Conservation (phyloP, 2,888 invertebrate genomes). For the Linnaemya vulpina region DNA sequence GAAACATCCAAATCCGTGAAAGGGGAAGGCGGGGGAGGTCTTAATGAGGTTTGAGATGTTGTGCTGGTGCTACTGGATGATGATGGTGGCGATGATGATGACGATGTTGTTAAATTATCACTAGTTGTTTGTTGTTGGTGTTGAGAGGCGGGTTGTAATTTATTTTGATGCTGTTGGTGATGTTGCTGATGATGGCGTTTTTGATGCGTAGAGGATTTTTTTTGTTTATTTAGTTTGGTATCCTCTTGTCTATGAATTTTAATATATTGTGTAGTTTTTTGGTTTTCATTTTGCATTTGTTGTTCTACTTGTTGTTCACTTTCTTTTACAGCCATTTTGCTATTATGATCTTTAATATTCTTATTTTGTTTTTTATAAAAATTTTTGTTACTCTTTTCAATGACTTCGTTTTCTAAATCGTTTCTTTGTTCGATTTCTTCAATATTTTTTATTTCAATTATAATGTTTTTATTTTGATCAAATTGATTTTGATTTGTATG, state of each 20-base stretch:
- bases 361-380: slow-evolving; percentile 70
- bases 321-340: slow-evolving; percentile 75
- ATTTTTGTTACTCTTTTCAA: slow-evolving; percentile 58
- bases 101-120: slow-evolving; percentile 60
- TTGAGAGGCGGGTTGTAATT: slow-evolving; percentile 69
- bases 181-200: slow-evolving; percentile 42
- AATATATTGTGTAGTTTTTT: slow-evolving; percentile 38
- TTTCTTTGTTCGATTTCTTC: slow-evolving; percentile 74
- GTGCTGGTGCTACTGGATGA: slow-evolving; percentile 42
- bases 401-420: slow-evolving; percentile 66
- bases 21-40: slow-evolving; percentile 36
- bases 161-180: slow-evolving; percentile 44
- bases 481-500: slow-evolving; percentile 27
- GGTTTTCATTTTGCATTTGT: slow-evolving; percentile 47
- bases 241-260: slow-evolving; percentile 41
- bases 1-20: slow-evolving; percentile 72
- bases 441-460: slow-evolving; percentile 75
- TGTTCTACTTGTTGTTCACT: slow-evolving; percentile 60
- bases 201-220: slow-evolving; percentile 47
- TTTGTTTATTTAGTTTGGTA: slow-evolving; percentile 32
- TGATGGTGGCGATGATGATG: slow-evolving; percentile 44
- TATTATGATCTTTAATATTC: slow-evolving; percentile 68
- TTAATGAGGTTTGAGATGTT: slow-evolving; percentile 68
- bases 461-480: slow-evolving; percentile 59
- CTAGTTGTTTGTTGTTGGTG: slow-evolving; percentile 59